Base-by-base conservation (phyloP, 2,888 invertebrate genomes). In the Nomada ruficornis region DNA sequence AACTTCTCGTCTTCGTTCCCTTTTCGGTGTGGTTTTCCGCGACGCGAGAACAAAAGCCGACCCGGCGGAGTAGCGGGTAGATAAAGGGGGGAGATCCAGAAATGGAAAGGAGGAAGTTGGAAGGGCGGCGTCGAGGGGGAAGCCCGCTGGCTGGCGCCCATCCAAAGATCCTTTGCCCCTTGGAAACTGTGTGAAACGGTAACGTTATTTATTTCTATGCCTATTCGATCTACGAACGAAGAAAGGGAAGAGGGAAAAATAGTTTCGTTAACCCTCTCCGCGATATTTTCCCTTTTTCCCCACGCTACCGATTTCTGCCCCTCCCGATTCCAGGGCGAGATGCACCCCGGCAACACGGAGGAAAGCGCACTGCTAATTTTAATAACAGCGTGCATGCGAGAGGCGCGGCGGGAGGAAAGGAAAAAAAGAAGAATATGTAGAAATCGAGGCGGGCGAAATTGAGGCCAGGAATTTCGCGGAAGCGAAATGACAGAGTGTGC, bases 91-190 rank as follows among this genome's bases (percentile, higher is more conserved):
- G n/a, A 52, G 54, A 71, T 29, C 36, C 23, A 70, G 47, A 47
- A 10, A 10, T 36, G 52, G 62, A 36, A 44, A 55, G 62, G 62
- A 54, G 62, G 47, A 77, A 77, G 76, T 81, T 83, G 74, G 71
- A 74, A 57, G n/a, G 23, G 11, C 23, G 13, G 59, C 47, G 2
- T 54, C 20, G 0, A 15, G 36, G n/a, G 29, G 20, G 57, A 54
- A 64, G 50, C 50, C 47, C 23, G 26, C 44, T 63, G 11, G 59
- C 80, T 82, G 80, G 80, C 82, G 73, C 67, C 62, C 60, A 62
- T 83, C 85, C 79, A 77, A 83, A 82, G 78, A 79, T 80, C 64
- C 71, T 76, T 78, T 78, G 70, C 47, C 62, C 80, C 70, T 47
- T 63, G 76, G 52, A 80, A 82, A 81, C 73, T 68, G n/a, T 50